These are phyloP conservation scores for Gorsachius goisagi DNA, from an alignment of 2,113 vertebrate genomes.

Conservation along the genomic window DNA sequence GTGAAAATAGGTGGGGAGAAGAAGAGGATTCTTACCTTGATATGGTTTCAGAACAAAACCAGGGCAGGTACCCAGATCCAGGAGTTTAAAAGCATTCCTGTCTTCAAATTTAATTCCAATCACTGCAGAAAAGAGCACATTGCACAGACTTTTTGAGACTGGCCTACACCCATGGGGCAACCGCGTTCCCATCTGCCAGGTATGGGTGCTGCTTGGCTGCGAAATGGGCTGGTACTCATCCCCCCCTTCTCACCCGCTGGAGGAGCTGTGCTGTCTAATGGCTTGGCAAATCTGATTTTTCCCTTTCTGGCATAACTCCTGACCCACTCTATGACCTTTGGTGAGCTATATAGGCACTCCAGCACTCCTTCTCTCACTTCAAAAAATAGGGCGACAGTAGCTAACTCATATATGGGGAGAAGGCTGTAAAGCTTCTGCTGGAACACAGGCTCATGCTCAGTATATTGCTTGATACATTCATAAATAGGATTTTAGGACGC, in stretches of 20 bases:
- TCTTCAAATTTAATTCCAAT: not conserved
- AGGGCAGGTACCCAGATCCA: not conserved
- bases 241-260: not conserved
- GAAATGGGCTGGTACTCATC: not conserved
- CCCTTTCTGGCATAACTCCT: not conserved
- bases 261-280: not conserved
- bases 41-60: not conserved
- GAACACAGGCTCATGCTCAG: not conserved
- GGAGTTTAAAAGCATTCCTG: not conserved
- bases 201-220: not conserved
- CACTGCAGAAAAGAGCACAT: not conserved
- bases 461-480: not conserved
- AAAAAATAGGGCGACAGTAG: not conserved
- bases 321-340: not conserved
- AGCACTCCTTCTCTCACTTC: not conserved
- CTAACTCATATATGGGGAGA: accelerated
- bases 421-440: not conserved
- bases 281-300: not conserved
- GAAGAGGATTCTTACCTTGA: not conserved
- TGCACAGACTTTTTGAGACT: not conserved
- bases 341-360: not conserved
- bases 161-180: not conserved
- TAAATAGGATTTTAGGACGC: not conserved
- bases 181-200: accelerated
- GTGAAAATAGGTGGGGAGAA: not conserved